Conservation (phyloP, 2,797 vertebrate genomes). For the Ficedula albicollis region DNA sequence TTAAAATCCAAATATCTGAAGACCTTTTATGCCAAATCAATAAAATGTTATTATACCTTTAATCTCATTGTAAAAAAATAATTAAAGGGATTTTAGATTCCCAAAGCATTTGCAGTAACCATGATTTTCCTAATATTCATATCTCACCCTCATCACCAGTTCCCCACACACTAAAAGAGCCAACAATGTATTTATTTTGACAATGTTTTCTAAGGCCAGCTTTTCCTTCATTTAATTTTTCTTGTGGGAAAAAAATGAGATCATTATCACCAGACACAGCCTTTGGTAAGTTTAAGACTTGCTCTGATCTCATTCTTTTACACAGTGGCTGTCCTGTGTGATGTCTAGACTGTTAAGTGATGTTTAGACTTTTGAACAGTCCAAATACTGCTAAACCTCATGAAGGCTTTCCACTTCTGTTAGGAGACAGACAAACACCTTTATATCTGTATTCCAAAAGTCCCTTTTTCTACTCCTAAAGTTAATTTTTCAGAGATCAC, state of each 20-base stretch:
- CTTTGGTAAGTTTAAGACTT: neutral
- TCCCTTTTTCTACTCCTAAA: neutral
- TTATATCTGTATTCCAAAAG: neutral
- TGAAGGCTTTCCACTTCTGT: neutral
- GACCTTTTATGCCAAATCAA: neutral
- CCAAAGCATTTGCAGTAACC: neutral
- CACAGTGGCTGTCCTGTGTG: neutral
- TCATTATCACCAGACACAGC: neutral
- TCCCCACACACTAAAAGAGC: neutral
- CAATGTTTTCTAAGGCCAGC: neutral
- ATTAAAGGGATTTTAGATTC: neutral
- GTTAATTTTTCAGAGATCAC: neutral
- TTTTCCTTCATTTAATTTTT: neutral
- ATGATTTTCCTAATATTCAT: neutral
- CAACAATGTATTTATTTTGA: neutral
- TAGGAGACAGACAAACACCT: neutral
- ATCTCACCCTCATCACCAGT: neutral
- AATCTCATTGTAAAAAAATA: neutral
- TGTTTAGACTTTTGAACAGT: neutral
- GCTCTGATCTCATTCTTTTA: neutral
- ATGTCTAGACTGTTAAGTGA: neutral
- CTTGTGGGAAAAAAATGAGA: neutral
- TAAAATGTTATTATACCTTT: neutral
- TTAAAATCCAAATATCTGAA: neutral
- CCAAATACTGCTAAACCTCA: conserved; percentile 2